phyloP scores from a whole-genome alignment of 2,113 vertebrate genomes.

The Pholis gunnellus region DNA sequence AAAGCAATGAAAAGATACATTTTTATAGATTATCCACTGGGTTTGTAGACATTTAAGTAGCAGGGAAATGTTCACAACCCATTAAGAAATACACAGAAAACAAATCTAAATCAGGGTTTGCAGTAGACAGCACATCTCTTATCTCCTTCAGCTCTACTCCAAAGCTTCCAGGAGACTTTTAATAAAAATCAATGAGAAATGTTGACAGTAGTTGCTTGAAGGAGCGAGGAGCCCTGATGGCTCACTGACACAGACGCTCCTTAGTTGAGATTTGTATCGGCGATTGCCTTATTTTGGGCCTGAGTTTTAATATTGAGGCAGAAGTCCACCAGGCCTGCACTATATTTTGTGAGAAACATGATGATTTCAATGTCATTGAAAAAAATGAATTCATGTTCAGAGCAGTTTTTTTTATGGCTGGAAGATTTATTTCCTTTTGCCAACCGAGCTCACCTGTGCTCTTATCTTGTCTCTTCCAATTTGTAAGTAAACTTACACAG shows the following conservation, averaged over 20 bases:
- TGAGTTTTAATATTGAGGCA: neutral
- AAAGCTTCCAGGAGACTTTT: neutral
- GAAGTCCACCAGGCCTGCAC: neutral
- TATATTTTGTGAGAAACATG: neutral
- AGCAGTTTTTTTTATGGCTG: neutral
- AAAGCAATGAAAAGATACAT: neutral
- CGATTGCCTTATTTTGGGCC: rapidly evolving
- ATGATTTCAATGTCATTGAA: neutral
- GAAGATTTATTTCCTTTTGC: neutral
- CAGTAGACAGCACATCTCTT: neutral
- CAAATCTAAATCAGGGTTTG: neutral
- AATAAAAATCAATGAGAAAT: neutral
- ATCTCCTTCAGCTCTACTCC: neutral
- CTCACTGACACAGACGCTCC: neutral
- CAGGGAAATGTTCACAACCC: neutral
- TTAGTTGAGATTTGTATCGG: neutral
- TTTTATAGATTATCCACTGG: neutral
- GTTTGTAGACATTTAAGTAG: neutral
- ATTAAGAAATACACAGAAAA: neutral
- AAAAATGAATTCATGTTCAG: neutral
- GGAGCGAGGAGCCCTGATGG: neutral
- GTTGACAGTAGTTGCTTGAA: neutral
- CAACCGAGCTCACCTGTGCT: neutral
- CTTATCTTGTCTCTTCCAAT: neutral
- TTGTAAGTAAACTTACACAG: neutral